Base-by-base conservation (phyloP, 2,888 invertebrate genomes). In the Mimachlamys varia region DNA sequence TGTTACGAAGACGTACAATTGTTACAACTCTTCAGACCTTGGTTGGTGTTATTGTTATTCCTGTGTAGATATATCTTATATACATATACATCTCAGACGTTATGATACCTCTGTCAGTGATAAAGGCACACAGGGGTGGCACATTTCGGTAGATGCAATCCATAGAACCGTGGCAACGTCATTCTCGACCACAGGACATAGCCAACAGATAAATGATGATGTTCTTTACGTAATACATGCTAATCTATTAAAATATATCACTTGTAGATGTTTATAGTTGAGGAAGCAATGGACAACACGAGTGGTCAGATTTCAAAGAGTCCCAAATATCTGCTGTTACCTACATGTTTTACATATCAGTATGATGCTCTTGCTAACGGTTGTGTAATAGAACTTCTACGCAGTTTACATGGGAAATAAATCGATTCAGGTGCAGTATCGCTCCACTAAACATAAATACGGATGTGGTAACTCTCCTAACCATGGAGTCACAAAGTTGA, bases 191-290 rank as follows among this genome's bases (percentile, higher is more conserved):
- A 33, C 13, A 76, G 33, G 27, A 27, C 76, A 76, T 17, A 27
- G 17, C 33, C 12, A 76, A 27, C 76, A 27, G 76, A 76, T 76
- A 76, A 33, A 76, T 33, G 22, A 2, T 33, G 76, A 15, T 76
- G 33, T 27, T 33, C 76, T 27, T 33, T 22, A 13, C 19, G 33
- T 76, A 76, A 76, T 33, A 76, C 76, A 76, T 76, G 76, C 13
- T 76, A 76, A 76, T 27, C 76, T 76, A 76, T 76, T 76, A 76
- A 76, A 76, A 76, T 76, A 76, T 76, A 76, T 76, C 76, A 76
- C 33, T 76, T 76, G 33, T 76, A n/a, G 76, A 76, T 76, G 76
- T 76, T 27, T 76, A 76, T 33, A 1, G 27, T 33, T 33, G 76
- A 76, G 10, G 33, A 12, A 33, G 27, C 12, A 76, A 33, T 76